Base-by-base conservation (phyloP, 92 coral and sea anemone species). In the Desmophyllum pertusum region DNA sequence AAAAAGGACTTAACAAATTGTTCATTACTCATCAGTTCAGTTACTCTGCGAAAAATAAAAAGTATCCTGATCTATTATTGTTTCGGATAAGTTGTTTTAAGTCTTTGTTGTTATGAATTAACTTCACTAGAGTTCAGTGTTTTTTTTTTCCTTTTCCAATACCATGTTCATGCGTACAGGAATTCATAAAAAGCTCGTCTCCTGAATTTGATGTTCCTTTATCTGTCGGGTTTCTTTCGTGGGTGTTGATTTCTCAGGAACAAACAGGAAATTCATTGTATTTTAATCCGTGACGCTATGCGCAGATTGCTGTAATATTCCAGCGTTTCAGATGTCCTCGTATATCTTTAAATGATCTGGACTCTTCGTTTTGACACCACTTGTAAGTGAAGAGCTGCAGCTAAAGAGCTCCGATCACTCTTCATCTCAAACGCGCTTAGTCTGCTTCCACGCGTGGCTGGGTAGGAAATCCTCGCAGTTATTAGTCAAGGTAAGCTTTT, bases 381-480 rank as follows among this genome's bases (percentile, higher is more conserved):
- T 80, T 80, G 50, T 80, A 52, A 36, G 57, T 80, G 76, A 52
- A 80, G 84, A 67, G 84, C 76, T 80, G 29, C 50, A 25, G 42
- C 64, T 80, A 35, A 80, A 69, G 76, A 67, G 51, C 84, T 80
- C 76, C 41, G 76, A 80, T 67, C 84, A 23, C 61, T 15, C 63
- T 46, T 50, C 46, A 80, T 61, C 65, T 40, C 23, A 48, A 80
- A 48, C 33, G 45, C 75, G 76, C 76, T 80, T 50, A 35, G 73
- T 15, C 42, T 18, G 33, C 33, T 67, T 67, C 43, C 73, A 33
- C 57, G 21, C 40, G 41, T 66, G 41, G 29, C 36, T 51, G 84
- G 68, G 21, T 38, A 46, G 75, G n/a, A 51, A 69, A 31, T 67
- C 50, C 76, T 37, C 51, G 19, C 84, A 11, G 65, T 27, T 2